Base-by-base conservation (phyloP, 2,888 invertebrate genomes). In the Smittia sp. region DNA sequence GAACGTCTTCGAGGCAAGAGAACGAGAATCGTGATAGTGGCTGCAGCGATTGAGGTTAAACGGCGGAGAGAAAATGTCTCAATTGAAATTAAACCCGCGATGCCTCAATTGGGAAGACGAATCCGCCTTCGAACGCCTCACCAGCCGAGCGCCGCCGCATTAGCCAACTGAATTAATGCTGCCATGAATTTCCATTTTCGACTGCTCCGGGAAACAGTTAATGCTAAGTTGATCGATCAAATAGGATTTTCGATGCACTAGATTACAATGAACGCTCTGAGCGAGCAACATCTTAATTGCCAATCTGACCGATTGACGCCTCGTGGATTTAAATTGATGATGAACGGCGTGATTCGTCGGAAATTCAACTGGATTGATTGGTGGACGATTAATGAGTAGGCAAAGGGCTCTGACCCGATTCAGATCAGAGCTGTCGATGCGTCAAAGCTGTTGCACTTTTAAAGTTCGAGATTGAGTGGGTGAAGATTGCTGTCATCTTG, bases 221-320 rank as follows among this genome's bases (percentile, higher is more conserved):
- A 32, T 32, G 32, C 32, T 32, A n/a, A n/a, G n/a, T n/a, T n/a
- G n/a, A n/a, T n/a, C n/a, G n/a, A n/a, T n/a, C 9, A 6, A 46
- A 46, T n/a, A n/a, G 46, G 11, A 46, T 46, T 46, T 46, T 46
- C 15, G 46, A 46, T 46, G 46, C 46, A 46, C 46, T n/a, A 46
- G 15, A 46, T 46, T 46, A 46, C n/a, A 46, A n/a, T 46, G 46
- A n/a, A 6, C 11, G 46, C 46, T 6, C 15, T 13, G 11, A n/a
- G 46, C n/a, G 15, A 46, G 11, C 7, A 38, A 46, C 46, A 46
- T 46, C 46, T 46, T 46, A 46, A 46, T 46, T 46, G 15, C 46
- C 46, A 46, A 46, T 2, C 46, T 15, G 46, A 15, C 11, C 15
- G 46, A 46, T 46, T 11, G 46, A 46, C 46, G 46, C 15, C 46